Conservation (phyloP, 2,113 vertebrate species). For the Leucopsar rothschildi region DNA sequence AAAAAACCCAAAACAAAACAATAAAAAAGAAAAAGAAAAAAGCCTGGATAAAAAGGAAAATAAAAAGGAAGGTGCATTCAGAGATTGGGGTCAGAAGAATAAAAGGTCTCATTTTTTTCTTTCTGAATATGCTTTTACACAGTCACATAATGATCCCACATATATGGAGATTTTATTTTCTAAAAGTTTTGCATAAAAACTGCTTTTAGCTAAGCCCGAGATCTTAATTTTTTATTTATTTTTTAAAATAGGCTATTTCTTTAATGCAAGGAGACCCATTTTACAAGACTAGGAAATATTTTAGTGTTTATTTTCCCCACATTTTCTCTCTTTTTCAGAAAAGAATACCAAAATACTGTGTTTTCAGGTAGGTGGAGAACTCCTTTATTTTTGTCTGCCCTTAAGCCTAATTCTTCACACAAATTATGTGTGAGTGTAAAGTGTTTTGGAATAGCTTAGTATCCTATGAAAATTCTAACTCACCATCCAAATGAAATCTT, state of each 20-base stretch:
- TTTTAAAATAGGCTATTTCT: not conserved
- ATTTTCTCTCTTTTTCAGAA: not conserved
- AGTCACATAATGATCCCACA: not conserved
- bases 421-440: not conserved
- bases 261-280: not conserved
- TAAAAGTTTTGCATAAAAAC: not conserved
- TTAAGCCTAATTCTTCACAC: not conserved
- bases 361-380: not conserved
- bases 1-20: not conserved
- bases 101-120: fast-evolving
- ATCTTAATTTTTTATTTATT: fast-evolving
- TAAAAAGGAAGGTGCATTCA: fast-evolving
- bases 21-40: no score
- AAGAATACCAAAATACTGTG: not conserved
- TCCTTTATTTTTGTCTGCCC: not conserved
- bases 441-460: not conserved
- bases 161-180: not conserved
- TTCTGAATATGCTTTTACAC: not conserved
- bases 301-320: not conserved
- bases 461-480: not conserved
- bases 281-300: not conserved
- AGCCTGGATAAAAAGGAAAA: not conserved
- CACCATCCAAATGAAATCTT: not conserved
- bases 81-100: not conserved
- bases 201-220: not conserved